These are phyloP conservation scores for Danio albolineatus DNA, from an alignment of 2,797 vertebrate genomes.

Conservation along the genomic window DNA sequence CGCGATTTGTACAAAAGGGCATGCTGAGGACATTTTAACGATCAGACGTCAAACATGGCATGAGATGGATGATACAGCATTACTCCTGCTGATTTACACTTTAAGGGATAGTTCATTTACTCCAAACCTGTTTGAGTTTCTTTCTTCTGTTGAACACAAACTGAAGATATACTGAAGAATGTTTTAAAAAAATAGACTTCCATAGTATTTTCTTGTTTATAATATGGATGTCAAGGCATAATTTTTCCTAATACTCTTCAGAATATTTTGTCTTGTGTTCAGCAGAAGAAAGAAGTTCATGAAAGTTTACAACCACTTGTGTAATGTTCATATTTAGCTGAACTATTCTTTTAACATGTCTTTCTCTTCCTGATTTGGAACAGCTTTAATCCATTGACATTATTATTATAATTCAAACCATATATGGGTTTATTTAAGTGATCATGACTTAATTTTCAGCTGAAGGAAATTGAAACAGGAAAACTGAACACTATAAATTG, in stretches of 20 bases:
- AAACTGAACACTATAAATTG: neutral
- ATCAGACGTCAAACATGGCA: neutral
- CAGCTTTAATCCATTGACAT: neutral
- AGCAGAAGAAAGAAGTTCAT: too few relatives aligned
- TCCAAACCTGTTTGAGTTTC: too few relatives aligned
- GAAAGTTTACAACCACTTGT: too few relatives aligned
- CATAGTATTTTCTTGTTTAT: too few relatives aligned
- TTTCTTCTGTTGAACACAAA: too few relatives aligned
- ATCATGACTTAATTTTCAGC: neutral
- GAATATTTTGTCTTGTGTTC: too few relatives aligned
- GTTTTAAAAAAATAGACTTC: too few relatives aligned
- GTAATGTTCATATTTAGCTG: too few relatives aligned
- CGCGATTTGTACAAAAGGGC: neutral
- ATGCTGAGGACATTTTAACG: neutral
- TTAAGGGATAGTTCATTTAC: neutral
- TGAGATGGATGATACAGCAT: constrained; percentile 23
- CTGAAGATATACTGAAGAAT: too few relatives aligned
- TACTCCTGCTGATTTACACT: neutral
- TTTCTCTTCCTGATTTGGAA: neutral
- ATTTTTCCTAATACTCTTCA: too few relatives aligned
- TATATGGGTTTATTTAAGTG: neutral
- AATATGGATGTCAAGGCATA: too few relatives aligned
- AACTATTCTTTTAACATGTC: neutral
- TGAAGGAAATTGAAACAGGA: neutral
- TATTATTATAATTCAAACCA: neutral